Conservation (phyloP, 1,140 invertebrate genomes). For the Drosophila tsacasi region DNA sequence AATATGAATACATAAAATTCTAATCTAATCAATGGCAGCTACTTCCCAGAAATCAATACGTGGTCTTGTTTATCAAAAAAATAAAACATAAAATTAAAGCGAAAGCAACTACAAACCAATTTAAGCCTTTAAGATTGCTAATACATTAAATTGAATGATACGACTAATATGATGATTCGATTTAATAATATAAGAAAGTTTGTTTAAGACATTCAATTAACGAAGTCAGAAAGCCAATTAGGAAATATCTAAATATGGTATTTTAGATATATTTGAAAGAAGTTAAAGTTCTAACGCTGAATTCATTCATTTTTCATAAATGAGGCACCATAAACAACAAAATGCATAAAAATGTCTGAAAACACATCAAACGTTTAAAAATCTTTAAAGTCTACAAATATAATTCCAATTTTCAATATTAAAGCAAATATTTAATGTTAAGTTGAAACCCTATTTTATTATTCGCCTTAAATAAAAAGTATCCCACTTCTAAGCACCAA, state of each 20-base stretch:
- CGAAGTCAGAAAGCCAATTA: neutral
- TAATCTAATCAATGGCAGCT: constrained; percentile 18
- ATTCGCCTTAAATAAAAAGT: neutral
- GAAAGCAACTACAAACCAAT: too few species aligned
- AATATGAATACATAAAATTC: neutral
- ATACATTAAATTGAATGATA: neutral
- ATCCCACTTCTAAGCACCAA: neutral
- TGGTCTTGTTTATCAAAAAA: neutral
- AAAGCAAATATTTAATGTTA: neutral
- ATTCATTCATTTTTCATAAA: neutral
- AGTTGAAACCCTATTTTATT: neutral
- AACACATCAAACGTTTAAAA: too few species aligned
- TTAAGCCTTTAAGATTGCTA: too few species aligned
- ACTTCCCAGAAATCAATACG: constrained; percentile 15
- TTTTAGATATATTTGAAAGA: neutral
- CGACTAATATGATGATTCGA: neutral
- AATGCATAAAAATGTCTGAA: too few species aligned
- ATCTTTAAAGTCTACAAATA: too few species aligned
- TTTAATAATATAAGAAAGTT: neutral
- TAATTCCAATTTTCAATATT: too few species aligned
- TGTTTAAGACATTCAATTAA: neutral
- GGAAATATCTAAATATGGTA: neutral
- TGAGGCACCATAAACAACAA: neutral
- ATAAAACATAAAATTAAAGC: neutral
- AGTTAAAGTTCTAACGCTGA: accelerated